Evolutionary conservation across 2,797 vertebrate species (phyloP), one percentile per base, ranked within the genome.

Genomic region (Erithacus rubecula): DNA sequence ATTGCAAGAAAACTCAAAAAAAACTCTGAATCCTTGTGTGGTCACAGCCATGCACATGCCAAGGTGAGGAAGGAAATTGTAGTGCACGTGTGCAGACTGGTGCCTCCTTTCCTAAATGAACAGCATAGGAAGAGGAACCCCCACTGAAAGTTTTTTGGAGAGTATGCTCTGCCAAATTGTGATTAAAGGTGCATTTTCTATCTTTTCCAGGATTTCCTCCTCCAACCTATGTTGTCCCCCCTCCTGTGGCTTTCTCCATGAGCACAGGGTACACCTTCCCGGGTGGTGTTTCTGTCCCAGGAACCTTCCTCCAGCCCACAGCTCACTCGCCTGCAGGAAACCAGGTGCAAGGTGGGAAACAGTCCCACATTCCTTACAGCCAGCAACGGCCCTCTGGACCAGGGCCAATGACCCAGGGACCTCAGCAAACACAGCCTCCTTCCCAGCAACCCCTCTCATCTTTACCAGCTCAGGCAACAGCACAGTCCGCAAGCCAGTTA

Each of bases 321-420:
- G 97, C 98, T 96, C 99, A 99, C 97, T 97, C 98, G 7, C 98
- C 99, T 98, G 97, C 98, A 69, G 98, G 98, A 96, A 97, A 96
- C 90, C 98, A 99, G 97, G 98, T 98, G 95, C 98, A 98, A 98
- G 97, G 98, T 62, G 99, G 98, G 96, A 99, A 99, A 97, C 99
- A 97, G 87, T 99, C 99, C 91, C 99, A 99, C 99, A 99, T 99
- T 98, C 99, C 99, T 97, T 99, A 99, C 97, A 99, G 99, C 97
- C 99, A 99, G 98, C 99, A 99, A 97, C 98, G 99, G 97, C 99
- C 99, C 93, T 99, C 99, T 1, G 98, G 98, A 96, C 98, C 98
- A 96, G 99, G 96, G 96, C 98, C 98, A 64, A 96, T 98, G 97
- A 98, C 95, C 97, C 98, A 98, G 97, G 98, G 98, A 96, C 96